Percentiles rank a stretch among this genome's conserved stretches.
phyloP scores from a whole-genome alignment of 2,797 vertebrate species.

The Cyclura pinguis region DNA sequence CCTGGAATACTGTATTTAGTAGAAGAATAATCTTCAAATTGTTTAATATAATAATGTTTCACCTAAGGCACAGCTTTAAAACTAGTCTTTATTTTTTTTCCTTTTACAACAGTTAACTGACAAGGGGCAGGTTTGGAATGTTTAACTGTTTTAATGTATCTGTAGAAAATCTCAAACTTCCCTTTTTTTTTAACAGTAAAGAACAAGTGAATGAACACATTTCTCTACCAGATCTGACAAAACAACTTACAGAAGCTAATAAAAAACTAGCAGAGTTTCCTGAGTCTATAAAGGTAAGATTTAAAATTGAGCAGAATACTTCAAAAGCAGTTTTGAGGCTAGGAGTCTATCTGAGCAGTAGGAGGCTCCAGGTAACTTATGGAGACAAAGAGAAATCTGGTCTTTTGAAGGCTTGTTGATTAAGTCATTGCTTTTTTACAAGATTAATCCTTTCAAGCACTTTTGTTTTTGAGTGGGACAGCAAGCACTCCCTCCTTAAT shows the following conservation, averaged over 20 bases:
- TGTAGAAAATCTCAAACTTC: not conserved
- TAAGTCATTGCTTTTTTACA: not conserved
- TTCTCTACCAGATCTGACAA: constrained; percentile 85
- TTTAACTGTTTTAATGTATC: not conserved
- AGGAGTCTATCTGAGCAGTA: not conserved
- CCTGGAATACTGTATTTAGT: not conserved
- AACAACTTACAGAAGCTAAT: constrained; percentile 84
- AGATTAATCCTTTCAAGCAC: not conserved
- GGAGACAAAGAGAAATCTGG: not conserved
- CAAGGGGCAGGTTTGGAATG: not conserved
- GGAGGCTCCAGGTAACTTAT: not conserved
- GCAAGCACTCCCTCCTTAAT: not conserved
- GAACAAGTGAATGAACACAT: constrained; percentile 69
- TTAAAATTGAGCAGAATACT: constrained; percentile 11
- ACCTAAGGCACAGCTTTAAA: not conserved
- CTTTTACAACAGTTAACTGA: not conserved
- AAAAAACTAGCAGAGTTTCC: constrained; percentile 85
- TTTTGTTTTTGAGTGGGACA: not conserved
- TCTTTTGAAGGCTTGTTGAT: not conserved
- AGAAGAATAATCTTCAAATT: not conserved
- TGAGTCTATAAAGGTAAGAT: constrained; percentile 87
- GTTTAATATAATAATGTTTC: not conserved
- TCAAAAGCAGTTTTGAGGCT: not conserved
- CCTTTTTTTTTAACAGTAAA: constrained; percentile 66
- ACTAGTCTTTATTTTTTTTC: not conserved